These are phyloP conservation scores for Cynopterus sphinx DNA, from an alignment of 2,797 vertebrate species.

Conservation along the genomic window DNA sequence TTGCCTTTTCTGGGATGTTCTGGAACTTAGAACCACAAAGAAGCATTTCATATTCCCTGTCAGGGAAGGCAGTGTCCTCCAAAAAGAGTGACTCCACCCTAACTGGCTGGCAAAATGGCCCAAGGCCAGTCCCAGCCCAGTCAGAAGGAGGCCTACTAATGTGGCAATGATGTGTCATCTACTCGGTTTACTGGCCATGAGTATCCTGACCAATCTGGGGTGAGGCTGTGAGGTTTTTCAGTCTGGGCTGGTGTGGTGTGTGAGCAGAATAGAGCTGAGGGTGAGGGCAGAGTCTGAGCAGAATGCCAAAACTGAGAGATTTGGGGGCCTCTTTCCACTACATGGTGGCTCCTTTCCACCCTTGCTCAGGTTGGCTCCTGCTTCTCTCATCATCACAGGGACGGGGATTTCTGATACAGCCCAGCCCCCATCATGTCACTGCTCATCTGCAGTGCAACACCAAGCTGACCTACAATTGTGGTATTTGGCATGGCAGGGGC, in stretches of 20 bases:
- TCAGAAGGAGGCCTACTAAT: background rate
- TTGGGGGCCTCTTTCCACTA: background rate
- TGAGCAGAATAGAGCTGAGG: background rate
- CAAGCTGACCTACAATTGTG: background rate
- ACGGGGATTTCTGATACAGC: background rate
- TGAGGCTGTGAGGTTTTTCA: background rate
- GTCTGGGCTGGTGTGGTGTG: background rate
- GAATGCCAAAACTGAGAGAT: background rate
- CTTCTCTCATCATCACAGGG: background rate
- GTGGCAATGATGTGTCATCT: background rate
- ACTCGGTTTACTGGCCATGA: background rate
- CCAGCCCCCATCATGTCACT: background rate
- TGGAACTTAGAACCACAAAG: slow-evolving; percentile 2
- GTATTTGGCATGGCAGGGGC: background rate
- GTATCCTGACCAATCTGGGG: background rate
- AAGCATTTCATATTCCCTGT: background rate
- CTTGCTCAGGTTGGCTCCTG: background rate
- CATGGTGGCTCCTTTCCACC: background rate
- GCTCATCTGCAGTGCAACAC: background rate
- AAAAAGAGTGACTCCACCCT: slow-evolving; percentile 24
- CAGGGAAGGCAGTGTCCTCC: background rate
- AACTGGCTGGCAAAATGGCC: background rate
- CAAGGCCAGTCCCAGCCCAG: background rate
- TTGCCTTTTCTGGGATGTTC: background rate
- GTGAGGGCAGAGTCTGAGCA: background rate